A percentile compares a stretch with the other conserved stretches of the same genome.
Conservation (phyloP, 2,888 invertebrate species). For the Anodontia alba region DNA sequence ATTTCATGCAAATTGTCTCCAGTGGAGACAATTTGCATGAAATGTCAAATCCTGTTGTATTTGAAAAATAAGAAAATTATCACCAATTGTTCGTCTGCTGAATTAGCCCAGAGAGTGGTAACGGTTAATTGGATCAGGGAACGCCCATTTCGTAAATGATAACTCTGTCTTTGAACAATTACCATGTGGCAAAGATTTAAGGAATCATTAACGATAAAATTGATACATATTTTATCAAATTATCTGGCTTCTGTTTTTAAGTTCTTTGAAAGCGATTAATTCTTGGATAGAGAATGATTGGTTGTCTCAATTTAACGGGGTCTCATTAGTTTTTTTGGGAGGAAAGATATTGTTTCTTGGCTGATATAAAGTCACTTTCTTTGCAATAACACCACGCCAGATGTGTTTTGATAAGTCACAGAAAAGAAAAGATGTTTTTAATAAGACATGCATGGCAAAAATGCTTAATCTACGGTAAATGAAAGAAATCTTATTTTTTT, state of each 20-base stretch:
- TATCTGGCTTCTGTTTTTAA: constrained; percentile 18
- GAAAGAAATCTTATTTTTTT: too few species aligned
- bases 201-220: constrained; percentile 18
- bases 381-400: too few species aligned
- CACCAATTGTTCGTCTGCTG: too few species aligned
- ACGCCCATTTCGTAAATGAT: constrained; percentile 15
- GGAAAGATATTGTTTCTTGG: neutral
- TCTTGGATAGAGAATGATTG: constrained; percentile 10
- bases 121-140: constrained; percentile 9
- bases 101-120: too few species aligned
- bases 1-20: too few species aligned
- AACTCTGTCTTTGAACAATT: constrained; percentile 17
- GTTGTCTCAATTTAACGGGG: neutral
- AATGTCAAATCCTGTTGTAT: too few species aligned
- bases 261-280: constrained; percentile 3
- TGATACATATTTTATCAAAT: constrained; percentile 18
- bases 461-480: too few species aligned
- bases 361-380: neutral
- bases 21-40: too few species aligned
- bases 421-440: too few species aligned
- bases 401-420: too few species aligned
- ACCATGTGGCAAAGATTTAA: constrained; percentile 19
- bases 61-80: too few species aligned
- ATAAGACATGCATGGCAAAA: too few species aligned
- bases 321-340: neutral